These are phyloP conservation scores for Cataglyphis altisquamis DNA, from an alignment of 2,888 invertebrate species.

Conservation along the genomic window DNA sequence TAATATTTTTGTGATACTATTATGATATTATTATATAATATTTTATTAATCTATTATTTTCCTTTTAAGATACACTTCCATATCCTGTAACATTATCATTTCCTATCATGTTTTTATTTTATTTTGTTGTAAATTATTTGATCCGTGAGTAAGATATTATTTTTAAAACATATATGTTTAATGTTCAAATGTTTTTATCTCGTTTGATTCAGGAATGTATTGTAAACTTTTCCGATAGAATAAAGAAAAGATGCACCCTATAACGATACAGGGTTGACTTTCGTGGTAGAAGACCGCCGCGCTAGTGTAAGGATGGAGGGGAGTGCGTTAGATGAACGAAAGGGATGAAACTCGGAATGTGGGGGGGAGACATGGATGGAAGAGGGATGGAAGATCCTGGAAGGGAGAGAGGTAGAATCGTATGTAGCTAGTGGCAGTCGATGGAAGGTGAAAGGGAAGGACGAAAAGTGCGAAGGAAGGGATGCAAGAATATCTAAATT, in stretches of 20 bases:
- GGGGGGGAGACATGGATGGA: background rate
- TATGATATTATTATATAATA: background rate
- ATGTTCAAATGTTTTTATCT: background rate
- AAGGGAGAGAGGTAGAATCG: constrained; percentile 31
- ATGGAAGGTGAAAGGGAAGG: constrained; percentile 33
- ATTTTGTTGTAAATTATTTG: background rate
- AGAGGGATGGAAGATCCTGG: constrained; percentile 44
- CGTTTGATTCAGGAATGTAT: background rate
- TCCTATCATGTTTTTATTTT: background rate
- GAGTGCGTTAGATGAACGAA: constrained; percentile 27
- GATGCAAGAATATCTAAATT: constrained; percentile 34
- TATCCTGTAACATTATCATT: too few species aligned
- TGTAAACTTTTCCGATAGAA: constrained; percentile 20
- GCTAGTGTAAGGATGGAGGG: constrained; percentile 44
- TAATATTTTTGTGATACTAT: background rate
- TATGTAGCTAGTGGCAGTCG: constrained; percentile 21
- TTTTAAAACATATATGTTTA: background rate
- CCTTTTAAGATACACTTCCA: background rate
- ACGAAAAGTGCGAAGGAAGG: constrained; percentile 36
- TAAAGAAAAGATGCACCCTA: constrained; percentile 56
- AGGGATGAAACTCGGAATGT: constrained; percentile 27
- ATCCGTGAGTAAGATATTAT: background rate
- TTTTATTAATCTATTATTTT: constrained; percentile 1
- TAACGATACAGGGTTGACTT: constrained; percentile 63
- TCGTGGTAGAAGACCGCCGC: constrained; percentile 56